These are phyloP conservation scores for Sesamia inferens DNA, from an alignment of 2,888 invertebrate genomes.

Conservation along the genomic window DNA sequence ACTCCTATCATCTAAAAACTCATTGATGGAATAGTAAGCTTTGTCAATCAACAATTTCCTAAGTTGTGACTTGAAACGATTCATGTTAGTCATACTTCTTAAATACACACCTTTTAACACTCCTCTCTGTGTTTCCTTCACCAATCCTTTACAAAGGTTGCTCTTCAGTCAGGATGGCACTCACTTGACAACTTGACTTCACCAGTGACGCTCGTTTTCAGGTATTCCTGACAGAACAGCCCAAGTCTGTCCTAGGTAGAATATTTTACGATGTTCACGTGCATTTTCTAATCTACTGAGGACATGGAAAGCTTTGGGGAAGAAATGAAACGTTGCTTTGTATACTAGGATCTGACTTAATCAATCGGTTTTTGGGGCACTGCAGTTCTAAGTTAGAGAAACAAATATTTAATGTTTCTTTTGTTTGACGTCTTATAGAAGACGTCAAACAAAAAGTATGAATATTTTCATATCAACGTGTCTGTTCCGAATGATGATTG, in stretches of 20 bases:
- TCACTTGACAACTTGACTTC: slow-evolving; percentile 13
- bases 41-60: no score
- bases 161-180: slow-evolving; percentile 18
- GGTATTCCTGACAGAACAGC: slow-evolving; percentile 15
- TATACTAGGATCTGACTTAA: background rate
- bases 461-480: background rate
- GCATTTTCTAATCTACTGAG: slow-evolving; percentile 25
- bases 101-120: slow-evolving; percentile 25
- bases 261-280: slow-evolving; percentile 27
- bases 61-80: no score
- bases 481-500: background rate
- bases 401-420: no score
- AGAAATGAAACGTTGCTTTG: background rate
- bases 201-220: slow-evolving; percentile 17
- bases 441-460: no score
- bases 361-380: background rate
- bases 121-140: slow-evolving; percentile 10
- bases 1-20: no score
- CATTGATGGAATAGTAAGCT: no score
- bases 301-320: slow-evolving; percentile 8
- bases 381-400: background rate
- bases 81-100: no score
- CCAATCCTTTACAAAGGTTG: slow-evolving; percentile 25
- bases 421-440: background rate
- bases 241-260: slow-evolving; percentile 1